Base-by-base conservation (phyloP, 2,113 vertebrate genomes). In the Cacatua alba region DNA sequence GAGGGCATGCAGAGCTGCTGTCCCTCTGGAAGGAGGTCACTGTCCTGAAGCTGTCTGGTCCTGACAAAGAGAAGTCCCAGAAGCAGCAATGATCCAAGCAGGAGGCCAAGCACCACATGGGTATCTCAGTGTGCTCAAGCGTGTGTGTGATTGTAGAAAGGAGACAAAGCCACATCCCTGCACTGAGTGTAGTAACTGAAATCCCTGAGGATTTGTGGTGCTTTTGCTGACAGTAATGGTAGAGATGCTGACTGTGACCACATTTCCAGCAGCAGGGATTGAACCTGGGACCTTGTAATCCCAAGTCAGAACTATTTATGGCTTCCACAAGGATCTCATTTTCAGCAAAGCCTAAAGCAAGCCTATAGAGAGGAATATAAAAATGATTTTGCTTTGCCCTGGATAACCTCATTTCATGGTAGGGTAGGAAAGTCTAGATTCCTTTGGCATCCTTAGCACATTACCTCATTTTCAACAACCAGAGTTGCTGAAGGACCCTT, bases 71-170 rank as follows among this genome's bases (percentile, higher is more conserved):
- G 1, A 41, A 72, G 55, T 14, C 39, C 62, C 65, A 43, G 52
- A 44, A 48, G 5, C 14, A 74, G 23, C 52, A 35, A 49, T 4
- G 23, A 71, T 53, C 15, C 53, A 28, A 67, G 41, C 2, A 21
- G 60, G 49, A 67, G 43, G 49, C 49, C n/a, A 49, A 72, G 49
- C 8, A 43, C 49, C 53, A 20, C 63, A 29, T 18, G 10, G 9
- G 43, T 19, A 28, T 13, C 39, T n/a, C 24, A 1, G 21, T 16
- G 31, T 19, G 48, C 49, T 51, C 37, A 9, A 17, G 31, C 2
- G 13, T 0, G 4, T 4, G 19, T 0, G 29, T 33, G 53, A 29
- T 2, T 31, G 68, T 7, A 41, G 25, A 29, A 39, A 0, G 31
- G 55, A 55, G 15, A 7, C 60, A 53, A 53, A 26, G 31, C 49